Percentiles rank a stretch among this genome's conserved stretches.
These are phyloP conservation scores for Corydoras sp. DNA, from an alignment of 2,113 vertebrate genomes.

Conservation along the genomic window DNA sequence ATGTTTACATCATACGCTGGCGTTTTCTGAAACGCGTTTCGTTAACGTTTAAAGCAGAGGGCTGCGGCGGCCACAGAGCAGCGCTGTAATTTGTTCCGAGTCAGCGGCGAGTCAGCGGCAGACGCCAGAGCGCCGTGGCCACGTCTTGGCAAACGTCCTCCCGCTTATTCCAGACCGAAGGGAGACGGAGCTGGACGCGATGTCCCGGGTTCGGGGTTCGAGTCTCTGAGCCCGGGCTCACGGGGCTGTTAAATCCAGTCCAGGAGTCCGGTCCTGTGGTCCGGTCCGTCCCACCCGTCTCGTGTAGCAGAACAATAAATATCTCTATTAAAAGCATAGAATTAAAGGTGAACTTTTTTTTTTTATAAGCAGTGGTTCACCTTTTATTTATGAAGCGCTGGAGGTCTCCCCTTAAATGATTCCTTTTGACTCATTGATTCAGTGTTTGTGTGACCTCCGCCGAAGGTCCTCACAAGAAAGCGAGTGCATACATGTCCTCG, in stretches of 20 bases:
- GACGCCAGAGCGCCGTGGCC: slow-evolving; percentile 49
- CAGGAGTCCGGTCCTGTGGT: slow-evolving; percentile 8
- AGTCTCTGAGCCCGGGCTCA: background rate
- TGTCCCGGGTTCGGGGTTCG: background rate
- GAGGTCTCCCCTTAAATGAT: too few species aligned
- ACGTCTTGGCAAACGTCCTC: slow-evolving; percentile 50
- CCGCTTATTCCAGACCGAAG: slow-evolving; percentile 27
- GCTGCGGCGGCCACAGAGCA: too few species aligned
- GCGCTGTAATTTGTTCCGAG: too few species aligned
- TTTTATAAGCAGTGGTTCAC: too few species aligned
- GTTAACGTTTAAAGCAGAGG: slow-evolving; percentile 45
- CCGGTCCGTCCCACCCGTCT: slow-evolving; percentile 8
- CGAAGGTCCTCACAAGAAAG: too few species aligned
- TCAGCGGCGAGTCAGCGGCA: slow-evolving; percentile 26
- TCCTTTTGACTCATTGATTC: too few species aligned
- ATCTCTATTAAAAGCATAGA: background rate
- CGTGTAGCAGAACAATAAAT: slow-evolving; percentile 14
- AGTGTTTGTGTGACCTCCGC: too few species aligned
- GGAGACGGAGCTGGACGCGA: background rate
- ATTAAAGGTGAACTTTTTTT: background rate
- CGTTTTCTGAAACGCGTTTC: slow-evolving; percentile 46
- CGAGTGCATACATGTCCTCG: too few species aligned
- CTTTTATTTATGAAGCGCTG: too few species aligned
- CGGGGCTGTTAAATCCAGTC: background rate
- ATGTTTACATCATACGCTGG: too few species aligned